Conservation (phyloP, 2,113 vertebrate species). For the Rhegmatorhina hoffmannsi region DNA sequence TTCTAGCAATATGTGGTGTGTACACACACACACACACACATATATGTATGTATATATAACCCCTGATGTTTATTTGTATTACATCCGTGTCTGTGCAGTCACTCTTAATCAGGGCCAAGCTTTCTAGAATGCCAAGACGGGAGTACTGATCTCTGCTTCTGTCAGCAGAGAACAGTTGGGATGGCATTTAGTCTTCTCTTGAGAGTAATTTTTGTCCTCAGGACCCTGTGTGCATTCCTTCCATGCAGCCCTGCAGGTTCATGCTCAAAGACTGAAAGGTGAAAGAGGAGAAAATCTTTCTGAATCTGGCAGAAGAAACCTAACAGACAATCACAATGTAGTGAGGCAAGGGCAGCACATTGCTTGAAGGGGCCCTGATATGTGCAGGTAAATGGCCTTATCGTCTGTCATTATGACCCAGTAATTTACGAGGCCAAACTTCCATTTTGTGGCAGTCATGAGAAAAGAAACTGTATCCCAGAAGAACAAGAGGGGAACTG, state of each 20-base stretch:
- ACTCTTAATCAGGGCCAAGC: neutral
- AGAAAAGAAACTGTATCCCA: conserved; percentile 17
- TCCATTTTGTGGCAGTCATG: neutral
- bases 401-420: neutral
- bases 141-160: neutral
- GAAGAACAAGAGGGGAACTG: neutral
- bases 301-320: conserved; percentile 31
- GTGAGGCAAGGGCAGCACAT: neutral
- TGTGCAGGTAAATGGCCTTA: neutral
- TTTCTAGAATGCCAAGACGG: neutral
- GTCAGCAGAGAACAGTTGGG: neutral
- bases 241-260: conserved; percentile 4
- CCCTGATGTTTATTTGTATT: neutral
- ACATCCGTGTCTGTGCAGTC: neutral
- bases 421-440: conserved; percentile 46
- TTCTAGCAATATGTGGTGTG: neutral
- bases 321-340: conserved; percentile 43
- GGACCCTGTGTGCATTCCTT: neutral
- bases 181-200: neutral
- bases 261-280: conserved; percentile 52
- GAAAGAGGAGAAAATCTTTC: conserved; percentile 47
- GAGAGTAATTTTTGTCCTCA: neutral
- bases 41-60: neutral
- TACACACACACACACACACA: neutral
- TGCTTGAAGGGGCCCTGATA: neutral